phyloP scores from a whole-genome alignment of 2,888 invertebrate species.

The Malthinus flaveolus region DNA sequence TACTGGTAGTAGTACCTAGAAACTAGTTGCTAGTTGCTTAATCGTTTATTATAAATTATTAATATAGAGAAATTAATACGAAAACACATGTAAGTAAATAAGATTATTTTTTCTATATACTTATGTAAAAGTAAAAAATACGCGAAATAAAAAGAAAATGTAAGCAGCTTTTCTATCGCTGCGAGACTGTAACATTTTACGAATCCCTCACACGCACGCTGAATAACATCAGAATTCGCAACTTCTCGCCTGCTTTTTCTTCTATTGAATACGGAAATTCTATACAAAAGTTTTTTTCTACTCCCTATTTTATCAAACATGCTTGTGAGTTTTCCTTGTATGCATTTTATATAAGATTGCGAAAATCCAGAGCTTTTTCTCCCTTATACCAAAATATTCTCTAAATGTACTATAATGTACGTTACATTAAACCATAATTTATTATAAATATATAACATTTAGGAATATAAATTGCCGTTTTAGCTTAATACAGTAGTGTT shows the following conservation, averaged over 20 bases:
- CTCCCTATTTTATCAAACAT: constrained; percentile 37
- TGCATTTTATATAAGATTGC: constrained; percentile 19
- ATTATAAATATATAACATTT: too few species aligned
- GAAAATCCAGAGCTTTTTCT: neutral
- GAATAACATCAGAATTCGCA: constrained; percentile 40
- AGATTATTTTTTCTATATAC: neutral
- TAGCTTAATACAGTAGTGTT: too few species aligned
- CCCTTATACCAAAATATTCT: too few species aligned
- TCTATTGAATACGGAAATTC: constrained; percentile 42
- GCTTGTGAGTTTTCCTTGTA: constrained; percentile 28
- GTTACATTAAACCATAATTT: too few species aligned
- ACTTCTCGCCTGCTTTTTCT: constrained; percentile 38
- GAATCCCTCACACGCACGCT: constrained; percentile 38
- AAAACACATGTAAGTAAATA: neutral
- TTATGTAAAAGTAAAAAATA: neutral
- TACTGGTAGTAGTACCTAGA: too few species aligned
- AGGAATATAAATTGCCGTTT: too few species aligned
- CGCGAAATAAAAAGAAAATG: constrained; percentile 17
- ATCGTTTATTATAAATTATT: too few species aligned
- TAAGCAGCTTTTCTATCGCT: constrained; percentile 24
- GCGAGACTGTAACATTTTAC: constrained; percentile 33
- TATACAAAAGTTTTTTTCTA: constrained; percentile 39
- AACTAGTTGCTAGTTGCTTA: too few species aligned
- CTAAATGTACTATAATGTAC: too few species aligned
- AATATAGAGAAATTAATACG: too few species aligned